A percentile compares a stretch with the other conserved stretches of the same genome.
Evolutionary conservation across 2,888 invertebrate genomes (phyloP).

Genomic region (Philereme vetulata): DNA sequence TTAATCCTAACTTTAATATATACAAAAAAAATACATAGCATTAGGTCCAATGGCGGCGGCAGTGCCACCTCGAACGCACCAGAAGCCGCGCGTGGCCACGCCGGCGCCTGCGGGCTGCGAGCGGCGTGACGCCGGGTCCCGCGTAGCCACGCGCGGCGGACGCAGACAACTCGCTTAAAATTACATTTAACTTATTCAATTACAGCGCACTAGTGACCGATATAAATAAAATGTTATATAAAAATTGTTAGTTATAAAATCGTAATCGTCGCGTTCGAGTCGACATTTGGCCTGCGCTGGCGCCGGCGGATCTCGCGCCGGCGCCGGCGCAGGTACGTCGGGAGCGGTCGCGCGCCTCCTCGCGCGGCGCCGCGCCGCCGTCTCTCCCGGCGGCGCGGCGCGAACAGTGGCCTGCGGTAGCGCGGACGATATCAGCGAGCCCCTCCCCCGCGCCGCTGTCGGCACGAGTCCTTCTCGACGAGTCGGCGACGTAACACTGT

Average conservation of each 20-base stretch:
- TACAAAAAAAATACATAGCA: conserved; percentile 70
- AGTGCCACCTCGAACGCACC: background rate
- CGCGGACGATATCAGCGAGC: no score
- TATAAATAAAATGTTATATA: conserved; percentile 22
- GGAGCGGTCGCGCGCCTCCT: background rate
- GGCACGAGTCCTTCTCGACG: no score
- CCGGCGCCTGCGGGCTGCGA: background rate
- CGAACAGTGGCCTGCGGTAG: no score
- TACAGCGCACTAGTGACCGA: conserved; percentile 16
- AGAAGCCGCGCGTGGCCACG: background rate
- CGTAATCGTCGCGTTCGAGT: conserved; percentile 14
- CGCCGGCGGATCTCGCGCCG: background rate
- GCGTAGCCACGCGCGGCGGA: conserved; percentile 1
- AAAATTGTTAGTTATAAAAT: conserved; percentile 27
- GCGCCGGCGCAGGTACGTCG: background rate
- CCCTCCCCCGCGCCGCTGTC: no score
- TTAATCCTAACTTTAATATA: conserved; percentile 75
- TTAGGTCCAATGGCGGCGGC: conserved; percentile 10
- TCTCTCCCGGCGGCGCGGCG: background rate
- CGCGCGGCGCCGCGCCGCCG: background rate
- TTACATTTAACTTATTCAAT: conserved; percentile 16
- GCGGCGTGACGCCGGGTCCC: conserved; percentile 1
- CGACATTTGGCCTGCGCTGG: background rate
- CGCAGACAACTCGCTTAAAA: conserved; percentile 14
- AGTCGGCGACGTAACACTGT: no score